These are phyloP conservation scores for Gryllus bimaculatus DNA, from an alignment of 1,140 invertebrate species.

Conservation along the genomic window DNA sequence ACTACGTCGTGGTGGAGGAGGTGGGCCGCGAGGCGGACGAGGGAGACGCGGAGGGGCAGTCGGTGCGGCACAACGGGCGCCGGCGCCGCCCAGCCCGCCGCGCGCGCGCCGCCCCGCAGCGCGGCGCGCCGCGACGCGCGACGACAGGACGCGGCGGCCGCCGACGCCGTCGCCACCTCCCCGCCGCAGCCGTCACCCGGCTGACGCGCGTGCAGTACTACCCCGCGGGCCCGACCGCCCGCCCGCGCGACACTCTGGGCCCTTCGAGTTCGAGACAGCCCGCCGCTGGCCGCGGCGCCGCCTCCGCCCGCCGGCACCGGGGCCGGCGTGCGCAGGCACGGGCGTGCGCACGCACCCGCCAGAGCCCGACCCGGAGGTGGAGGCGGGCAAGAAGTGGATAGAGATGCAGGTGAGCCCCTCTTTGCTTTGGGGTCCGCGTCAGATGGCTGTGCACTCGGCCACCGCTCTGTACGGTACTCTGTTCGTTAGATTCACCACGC, in stretches of 20 bases:
- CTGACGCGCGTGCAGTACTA: slow-evolving; percentile 42
- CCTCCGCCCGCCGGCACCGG: slow-evolving; percentile 38
- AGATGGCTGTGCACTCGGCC: not conserved
- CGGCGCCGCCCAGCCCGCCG: slow-evolving; percentile 41
- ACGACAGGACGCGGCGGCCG: slow-evolving; percentile 38
- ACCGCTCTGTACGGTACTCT: no score
- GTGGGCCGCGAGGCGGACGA: slow-evolving; percentile 73
- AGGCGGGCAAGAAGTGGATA: slow-evolving; percentile 76
- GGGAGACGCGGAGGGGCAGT: slow-evolving; percentile 68
- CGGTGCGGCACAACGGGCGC: slow-evolving; percentile 48
- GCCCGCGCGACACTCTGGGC: slow-evolving; percentile 40
- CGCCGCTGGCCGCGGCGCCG: slow-evolving; percentile 35
- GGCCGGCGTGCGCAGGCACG: slow-evolving; percentile 25
- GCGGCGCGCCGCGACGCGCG: slow-evolving; percentile 37
- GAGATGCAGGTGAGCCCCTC: slow-evolving; percentile 50
- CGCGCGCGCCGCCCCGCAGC: slow-evolving; percentile 59
- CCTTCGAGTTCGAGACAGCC: slow-evolving; percentile 67
- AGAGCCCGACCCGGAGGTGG: slow-evolving; percentile 45
- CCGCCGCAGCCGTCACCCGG: slow-evolving; percentile 44
- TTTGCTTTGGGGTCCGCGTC: no score
- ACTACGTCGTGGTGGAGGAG: slow-evolving; percentile 79
- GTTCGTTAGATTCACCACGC: no score
- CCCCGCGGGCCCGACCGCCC: slow-evolving; percentile 39
- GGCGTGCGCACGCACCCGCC: slow-evolving; percentile 24
- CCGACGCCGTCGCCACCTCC: slow-evolving; percentile 60